Percentiles rank a stretch among this genome's conserved stretches.
Evolutionary conservation across 1,140 invertebrate genomes (phyloP).

Genomic region (Harlomillsia oculata): DNA sequence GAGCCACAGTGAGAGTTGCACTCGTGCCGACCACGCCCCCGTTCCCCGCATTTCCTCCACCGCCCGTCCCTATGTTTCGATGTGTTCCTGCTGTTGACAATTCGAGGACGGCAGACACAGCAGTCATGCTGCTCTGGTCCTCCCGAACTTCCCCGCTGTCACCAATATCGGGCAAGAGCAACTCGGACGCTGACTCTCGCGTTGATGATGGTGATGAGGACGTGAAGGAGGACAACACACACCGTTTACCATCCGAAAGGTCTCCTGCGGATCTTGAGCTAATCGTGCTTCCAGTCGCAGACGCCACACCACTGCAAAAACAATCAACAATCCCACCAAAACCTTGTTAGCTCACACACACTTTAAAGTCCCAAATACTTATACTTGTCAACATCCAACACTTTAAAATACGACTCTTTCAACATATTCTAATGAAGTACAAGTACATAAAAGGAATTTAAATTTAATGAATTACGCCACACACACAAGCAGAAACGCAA

Average conservation of each 20-base stretch:
- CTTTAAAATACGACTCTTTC: too few species aligned
- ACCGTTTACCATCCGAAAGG: slow-evolving; percentile 19
- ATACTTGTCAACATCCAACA: too few species aligned
- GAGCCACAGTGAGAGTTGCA: neutral
- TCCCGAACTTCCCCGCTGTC: neutral
- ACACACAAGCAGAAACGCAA: too few species aligned
- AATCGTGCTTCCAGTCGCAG: slow-evolving; percentile 58
- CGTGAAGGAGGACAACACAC: neutral
- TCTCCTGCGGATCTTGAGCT: slow-evolving; percentile 47
- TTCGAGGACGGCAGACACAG: slow-evolving; percentile 7
- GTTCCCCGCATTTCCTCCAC: neutral
- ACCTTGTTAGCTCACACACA: neutral
- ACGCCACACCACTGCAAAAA: slow-evolving; percentile 58
- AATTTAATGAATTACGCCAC: too few species aligned
- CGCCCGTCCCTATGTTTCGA: neutral
- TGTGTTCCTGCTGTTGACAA: neutral
- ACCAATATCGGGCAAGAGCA: neutral
- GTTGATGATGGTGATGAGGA: slow-evolving; percentile 43
- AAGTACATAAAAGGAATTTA: too few species aligned
- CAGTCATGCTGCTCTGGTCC: slow-evolving; percentile 2
- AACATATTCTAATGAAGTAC: too few species aligned
- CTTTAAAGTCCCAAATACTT: too few species aligned
- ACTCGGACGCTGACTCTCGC: neutral
- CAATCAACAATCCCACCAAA: slow-evolving; percentile 25
- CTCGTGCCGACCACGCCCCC: neutral